Evolutionary conservation across 1,140 invertebrate genomes (phyloP), one percentile per base, ranked within the genome.

Genomic region (Calliopsis andreniformis): DNA sequence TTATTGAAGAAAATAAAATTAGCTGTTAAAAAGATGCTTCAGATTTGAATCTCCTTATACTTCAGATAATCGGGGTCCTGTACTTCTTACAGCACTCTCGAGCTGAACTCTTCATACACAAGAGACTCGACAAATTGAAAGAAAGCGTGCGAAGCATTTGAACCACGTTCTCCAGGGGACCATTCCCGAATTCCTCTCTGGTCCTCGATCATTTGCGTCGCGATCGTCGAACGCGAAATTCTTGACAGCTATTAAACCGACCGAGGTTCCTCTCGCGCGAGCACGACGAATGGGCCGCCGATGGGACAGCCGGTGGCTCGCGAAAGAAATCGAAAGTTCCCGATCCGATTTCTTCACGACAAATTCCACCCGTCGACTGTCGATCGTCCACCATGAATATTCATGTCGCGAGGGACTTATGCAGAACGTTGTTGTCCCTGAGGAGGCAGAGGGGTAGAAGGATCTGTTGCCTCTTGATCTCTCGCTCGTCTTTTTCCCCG

Each of bases 321-420:
- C 47, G 28, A 51, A 66, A 85, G 86, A 77, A 87, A 87, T 68
- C 80, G 69, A 80, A 79, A 84, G 75, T 76, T 75, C 73, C 73
- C 80, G 80, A 83, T 87, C 80, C 62, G 81, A 86, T 80, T 89
- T 87, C 81, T 89, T 89, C 81, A 23, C 58, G 18, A 53, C 53
- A 18, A 67, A 82, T 84, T 78, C 64, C 63, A 63, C 47, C 51
- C 3, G 28, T 28, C 47, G 35, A 5, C 7, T 32, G 25, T 51
- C 61, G 69, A 80, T 56, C 59, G 7, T 51, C 10, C 16, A 0
- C 20, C 62, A 88, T 90, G 87, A 90, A 90, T 90, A 90, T 90
- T 90, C 84, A 89, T 90, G 84, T 14, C 30, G 59, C 0, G n/a
- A 49, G 39, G 51, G 84, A 86, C 83, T 89, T 86, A 89, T 89